Evolutionary conservation across 2,888 invertebrate genomes (phyloP).

Genomic region (Corythucha ciliata): DNA sequence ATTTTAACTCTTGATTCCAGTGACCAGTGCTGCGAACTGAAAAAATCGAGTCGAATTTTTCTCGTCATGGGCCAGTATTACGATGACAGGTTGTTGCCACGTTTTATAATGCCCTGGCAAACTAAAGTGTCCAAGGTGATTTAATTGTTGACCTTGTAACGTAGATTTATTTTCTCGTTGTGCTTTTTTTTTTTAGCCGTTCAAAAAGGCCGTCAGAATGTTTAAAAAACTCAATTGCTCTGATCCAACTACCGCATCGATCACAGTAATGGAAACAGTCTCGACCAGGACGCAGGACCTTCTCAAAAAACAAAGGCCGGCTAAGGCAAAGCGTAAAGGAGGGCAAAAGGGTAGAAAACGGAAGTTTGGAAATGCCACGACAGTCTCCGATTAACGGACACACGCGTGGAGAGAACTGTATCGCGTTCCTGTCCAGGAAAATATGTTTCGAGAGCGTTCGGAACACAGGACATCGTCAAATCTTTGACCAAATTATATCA

Average conservation of each 20-base stretch:
- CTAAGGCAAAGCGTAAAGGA: too few species aligned
- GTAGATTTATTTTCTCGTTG: not conserved
- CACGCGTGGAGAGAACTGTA: too few species aligned
- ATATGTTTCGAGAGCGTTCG: too few species aligned
- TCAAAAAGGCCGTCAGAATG: conserved; percentile 42
- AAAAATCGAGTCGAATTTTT: conserved; percentile 37
- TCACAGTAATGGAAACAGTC: conserved; percentile 34
- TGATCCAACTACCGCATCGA: conserved; percentile 39
- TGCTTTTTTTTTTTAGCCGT: conserved; percentile 36
- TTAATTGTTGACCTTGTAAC: conserved; percentile 14
- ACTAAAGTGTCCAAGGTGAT: conserved; percentile 36
- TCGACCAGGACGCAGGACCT: too few species aligned
- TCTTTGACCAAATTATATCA: too few species aligned
- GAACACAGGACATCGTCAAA: too few species aligned
- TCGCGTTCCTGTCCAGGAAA: too few species aligned
- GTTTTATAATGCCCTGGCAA: conserved; percentile 44
- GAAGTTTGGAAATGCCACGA: too few species aligned
- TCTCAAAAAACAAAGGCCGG: too few species aligned
- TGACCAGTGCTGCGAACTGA: conserved; percentile 41
- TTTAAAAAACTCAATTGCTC: conserved; percentile 43
- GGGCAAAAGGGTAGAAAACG: too few species aligned
- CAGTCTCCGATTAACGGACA: too few species aligned
- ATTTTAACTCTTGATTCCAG: conserved; percentile 39
- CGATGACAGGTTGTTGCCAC: conserved; percentile 39
- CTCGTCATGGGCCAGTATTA: conserved; percentile 42